phyloP scores from a whole-genome alignment of 2,888 invertebrate genomes.

The Busseola fusca region DNA sequence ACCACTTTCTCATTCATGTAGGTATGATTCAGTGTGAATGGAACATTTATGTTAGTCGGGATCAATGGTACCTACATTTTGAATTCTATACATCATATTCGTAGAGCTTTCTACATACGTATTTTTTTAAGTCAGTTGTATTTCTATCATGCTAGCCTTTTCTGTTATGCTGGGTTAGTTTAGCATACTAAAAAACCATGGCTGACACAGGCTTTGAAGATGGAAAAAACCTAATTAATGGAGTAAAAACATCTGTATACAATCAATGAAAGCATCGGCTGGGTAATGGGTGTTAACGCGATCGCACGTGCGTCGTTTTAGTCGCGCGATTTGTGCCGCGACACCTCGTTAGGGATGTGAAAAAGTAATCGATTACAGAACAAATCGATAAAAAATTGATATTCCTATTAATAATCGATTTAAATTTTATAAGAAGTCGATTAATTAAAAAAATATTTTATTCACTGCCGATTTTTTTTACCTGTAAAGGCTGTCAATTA shows the following conservation, averaged over 20 bases:
- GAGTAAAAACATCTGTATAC: conserved; percentile 26
- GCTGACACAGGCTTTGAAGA: neutral
- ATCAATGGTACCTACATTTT: conserved; percentile 2
- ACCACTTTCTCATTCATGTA: neutral
- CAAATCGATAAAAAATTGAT: too few relatives aligned
- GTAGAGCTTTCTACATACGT: neutral
- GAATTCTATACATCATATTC: neutral
- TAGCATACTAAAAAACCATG: neutral
- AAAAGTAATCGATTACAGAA: too few relatives aligned
- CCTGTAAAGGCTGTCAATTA: too few relatives aligned
- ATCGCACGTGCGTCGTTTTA: conserved; percentile 60
- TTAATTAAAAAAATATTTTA: too few relatives aligned
- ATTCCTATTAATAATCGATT: too few relatives aligned
- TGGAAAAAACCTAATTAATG: conserved; percentile 1
- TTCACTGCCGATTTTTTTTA: too few relatives aligned
- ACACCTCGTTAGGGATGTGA: conserved; percentile 56
- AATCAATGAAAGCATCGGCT: conserved; percentile 36
- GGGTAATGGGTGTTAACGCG: conserved; percentile 54
- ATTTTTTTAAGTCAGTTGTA: neutral
- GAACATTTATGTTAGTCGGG: conserved; percentile 9
- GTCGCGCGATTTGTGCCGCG: conserved; percentile 63
- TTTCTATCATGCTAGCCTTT: too few relatives aligned
- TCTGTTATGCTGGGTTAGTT: neutral
- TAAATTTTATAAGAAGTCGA: too few relatives aligned
- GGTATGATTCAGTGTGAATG: conserved; percentile 5